Base-by-base conservation (phyloP, 1,140 invertebrate genomes). In the Elymnias hypermnestra region DNA sequence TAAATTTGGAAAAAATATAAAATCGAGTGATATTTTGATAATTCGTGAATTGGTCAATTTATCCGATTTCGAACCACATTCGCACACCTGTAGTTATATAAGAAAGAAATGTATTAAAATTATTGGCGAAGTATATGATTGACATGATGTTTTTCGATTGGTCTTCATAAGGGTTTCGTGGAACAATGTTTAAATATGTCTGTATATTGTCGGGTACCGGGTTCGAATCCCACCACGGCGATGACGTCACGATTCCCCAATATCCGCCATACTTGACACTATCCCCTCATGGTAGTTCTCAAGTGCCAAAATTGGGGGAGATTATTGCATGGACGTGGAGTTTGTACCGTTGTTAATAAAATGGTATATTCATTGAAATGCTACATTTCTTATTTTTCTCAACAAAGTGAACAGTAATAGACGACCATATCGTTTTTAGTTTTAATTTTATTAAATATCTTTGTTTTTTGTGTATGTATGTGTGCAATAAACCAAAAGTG, bases 201-300 rank as follows among this genome's bases (percentile, higher is more conserved):
- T n/a, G 7, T 7, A 14, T 10, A 15, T 10, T 7, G 12, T 0
- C 28, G 21, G 57, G 52, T 45, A 44, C 13, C 9, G 14, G 57
- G 75, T 76, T 83, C 74, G 40, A 74, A 46, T 60, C 73, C 53
- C 21, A 23, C 8, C 17, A 4, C n/a, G n/a, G n/a, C n/a, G n/a
- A n/a, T n/a, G n/a, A n/a, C 5, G 12, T 10, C 9, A 36, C 41
- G 42, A 49, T 38, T 46, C 74, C 81, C 77, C 72, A 69, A 68
- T 71, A 47, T 71, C 63, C 74, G 81, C 81, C 81, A 84, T 77
- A 79, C 81, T 84, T 68, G 81, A 66, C 59, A 50, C 70, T n/a
- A n/a, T 67, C 73, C 61, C 36, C 18, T 7, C 57, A 72, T 71
- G 69, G 37, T 78, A 72, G 72, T 53, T 15, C 36, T 72, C 68